phyloP scores from a whole-genome alignment of 1,140 invertebrate species.

The Acyrthosiphon pisum region DNA sequence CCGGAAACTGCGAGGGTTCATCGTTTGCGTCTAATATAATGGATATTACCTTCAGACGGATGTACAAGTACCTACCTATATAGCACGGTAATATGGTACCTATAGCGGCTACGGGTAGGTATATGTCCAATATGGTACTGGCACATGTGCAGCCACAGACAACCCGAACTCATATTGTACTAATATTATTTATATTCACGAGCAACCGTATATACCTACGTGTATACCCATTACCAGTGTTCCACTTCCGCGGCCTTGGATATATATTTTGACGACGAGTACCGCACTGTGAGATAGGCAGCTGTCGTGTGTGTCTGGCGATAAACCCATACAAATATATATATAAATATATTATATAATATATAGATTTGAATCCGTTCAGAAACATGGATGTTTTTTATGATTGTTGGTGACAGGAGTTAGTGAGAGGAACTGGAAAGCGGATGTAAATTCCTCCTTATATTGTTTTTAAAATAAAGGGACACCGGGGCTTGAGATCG shows the following conservation, averaged over 20 bases:
- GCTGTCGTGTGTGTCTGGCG: neutral
- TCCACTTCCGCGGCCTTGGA: neutral
- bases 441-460: neutral
- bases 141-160: neutral
- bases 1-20: neutral
- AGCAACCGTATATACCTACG: neutral
- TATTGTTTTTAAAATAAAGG: no score
- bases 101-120: no score
- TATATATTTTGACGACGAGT: neutral
- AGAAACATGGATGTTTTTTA: neutral
- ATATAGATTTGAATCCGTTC: neutral
- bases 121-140: neutral
- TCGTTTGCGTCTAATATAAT: neutral
- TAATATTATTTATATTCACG: neutral
- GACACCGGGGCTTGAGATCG: no score
- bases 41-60: neutral
- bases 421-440: no score
- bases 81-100: neutral
- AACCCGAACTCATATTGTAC: neutral
- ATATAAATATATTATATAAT: no score
- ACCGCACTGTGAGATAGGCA: neutral
- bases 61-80: neutral
- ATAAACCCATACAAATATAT: no score
- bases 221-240: neutral
- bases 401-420: neutral